Base-by-base conservation (phyloP, 2,113 vertebrate species). In the Petrocephalus zakoni region DNA sequence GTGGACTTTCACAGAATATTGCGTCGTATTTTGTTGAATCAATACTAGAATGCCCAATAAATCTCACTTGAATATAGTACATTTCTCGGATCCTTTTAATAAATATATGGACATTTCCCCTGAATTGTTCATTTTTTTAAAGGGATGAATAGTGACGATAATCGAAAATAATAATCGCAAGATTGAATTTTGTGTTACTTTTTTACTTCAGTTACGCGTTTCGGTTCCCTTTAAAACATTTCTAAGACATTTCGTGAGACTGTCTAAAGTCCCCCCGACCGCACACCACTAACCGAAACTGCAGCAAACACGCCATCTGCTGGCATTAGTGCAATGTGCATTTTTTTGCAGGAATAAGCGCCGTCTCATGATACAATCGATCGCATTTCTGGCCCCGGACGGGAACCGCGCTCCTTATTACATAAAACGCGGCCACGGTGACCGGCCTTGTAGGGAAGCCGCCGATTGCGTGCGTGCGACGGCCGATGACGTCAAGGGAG, bases 401-500 rank as follows among this genome's bases (percentile, higher is more conserved):
- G 6, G 72, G 15, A 78, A 7, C 19, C 11, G 72, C 17, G 34
- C 19, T 17, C 68, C 29, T 29, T 19, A 78, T 78, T 17, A 42
- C 34, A 19, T 78, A 42, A 78, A 78, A 1, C 34, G 15, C 17
- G 29, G 5, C 37, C 72, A 2, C 29, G 72, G 17, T 19, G 72
- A 42, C 29, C n/a, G 34, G 51, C 85, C 89, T 87, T 82, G 87
- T 87, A 89, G 49, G 89, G 89, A 87, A 87, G 25, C 34, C 55
- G 56, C 87, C 55, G 52, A 64, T 88, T 88, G 85, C 72, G 75
- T 90, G 58, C 55, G 34, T 37, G 34, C 61, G 78, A 83, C 87
- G 55, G 68, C n/a, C 17, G 46, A 37, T 88, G 89, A 89, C 88
- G 89, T 90, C 89, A 91, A 37, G 37, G 52, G 56, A 25, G 17